These are phyloP conservation scores for Hirudo medicinalis DNA, from an alignment of 1,140 invertebrate species.

Conservation along the genomic window DNA sequence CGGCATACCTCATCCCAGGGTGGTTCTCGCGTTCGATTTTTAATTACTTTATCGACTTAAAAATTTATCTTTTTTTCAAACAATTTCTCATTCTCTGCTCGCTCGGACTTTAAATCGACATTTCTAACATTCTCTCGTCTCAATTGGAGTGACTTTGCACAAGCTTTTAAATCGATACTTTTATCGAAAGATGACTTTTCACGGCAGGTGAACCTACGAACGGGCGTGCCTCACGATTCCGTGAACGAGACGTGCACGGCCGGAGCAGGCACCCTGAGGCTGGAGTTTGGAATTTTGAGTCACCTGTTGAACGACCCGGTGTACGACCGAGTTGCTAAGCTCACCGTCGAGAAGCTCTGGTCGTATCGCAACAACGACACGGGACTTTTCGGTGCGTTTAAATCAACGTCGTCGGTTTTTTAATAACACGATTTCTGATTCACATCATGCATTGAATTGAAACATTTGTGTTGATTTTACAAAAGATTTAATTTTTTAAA, in stretches of 20 bases:
- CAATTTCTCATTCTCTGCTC: too few relatives aligned
- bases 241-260: conserved; percentile 54
- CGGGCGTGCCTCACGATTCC: conserved; percentile 46
- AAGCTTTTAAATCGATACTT: too few relatives aligned
- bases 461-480: too few relatives aligned
- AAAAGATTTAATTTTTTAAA: too few relatives aligned
- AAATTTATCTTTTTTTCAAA: not conserved
- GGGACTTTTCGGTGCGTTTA: conserved; percentile 48
- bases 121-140: too few relatives aligned
- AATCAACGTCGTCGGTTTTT: too few relatives aligned
- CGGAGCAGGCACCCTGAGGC: conserved; percentile 51
- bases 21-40: conserved; percentile 28
- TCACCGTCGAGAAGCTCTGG: conserved; percentile 49
- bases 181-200: not conserved
- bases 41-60: not conserved
- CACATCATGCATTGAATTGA: too few relatives aligned
- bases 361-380: conserved; percentile 48
- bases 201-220: conserved; percentile 47
- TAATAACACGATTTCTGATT: too few relatives aligned
- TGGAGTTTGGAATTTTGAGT: conserved; percentile 55
- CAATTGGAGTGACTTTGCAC: too few relatives aligned
- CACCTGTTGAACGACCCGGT: conserved; percentile 49
- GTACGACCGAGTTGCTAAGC: conserved; percentile 50
- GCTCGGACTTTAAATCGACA: too few relatives aligned
- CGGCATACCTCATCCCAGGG: conserved; percentile 52